Conservation (phyloP, 1,140 invertebrate genomes). For the Apis florea region DNA sequence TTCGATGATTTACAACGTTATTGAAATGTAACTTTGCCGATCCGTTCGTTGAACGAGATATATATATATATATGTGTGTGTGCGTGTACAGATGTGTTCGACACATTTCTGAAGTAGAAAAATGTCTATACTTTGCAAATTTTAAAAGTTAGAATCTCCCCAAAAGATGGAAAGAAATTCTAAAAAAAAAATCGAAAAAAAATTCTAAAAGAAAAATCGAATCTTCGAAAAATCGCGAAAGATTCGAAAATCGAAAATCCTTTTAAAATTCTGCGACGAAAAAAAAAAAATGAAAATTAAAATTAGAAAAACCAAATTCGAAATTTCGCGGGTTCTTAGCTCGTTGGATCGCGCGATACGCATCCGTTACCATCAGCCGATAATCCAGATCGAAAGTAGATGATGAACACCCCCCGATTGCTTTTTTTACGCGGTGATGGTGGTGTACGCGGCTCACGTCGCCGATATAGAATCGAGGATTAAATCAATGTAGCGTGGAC, state of each 20-base stretch:
- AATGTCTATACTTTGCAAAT: too few species aligned
- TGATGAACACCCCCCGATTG: slow-evolving; percentile 55
- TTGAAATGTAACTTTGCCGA: not conserved
- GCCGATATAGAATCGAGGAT: slow-evolving; percentile 60
- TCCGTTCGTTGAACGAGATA: too few species aligned
- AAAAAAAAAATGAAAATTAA: not conserved
- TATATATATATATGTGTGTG: too few species aligned
- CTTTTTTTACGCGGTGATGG: slow-evolving; percentile 47
- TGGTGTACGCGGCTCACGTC: slow-evolving; percentile 20
- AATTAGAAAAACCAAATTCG: not conserved
- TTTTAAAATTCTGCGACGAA: not conserved
- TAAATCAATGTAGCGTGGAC: slow-evolving; percentile 66
- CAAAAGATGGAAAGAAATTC: too few species aligned
- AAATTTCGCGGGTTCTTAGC: slow-evolving; percentile 16
- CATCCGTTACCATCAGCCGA: slow-evolving; percentile 17
- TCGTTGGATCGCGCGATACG: too few species aligned
- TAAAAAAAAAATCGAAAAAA: not conserved
- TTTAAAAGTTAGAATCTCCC: not conserved
- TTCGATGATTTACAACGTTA: not conserved
- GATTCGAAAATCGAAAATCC: not conserved
- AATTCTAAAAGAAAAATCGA: too few species aligned
- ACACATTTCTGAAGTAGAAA: too few species aligned
- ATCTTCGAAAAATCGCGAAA: not conserved
- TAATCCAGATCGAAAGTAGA: slow-evolving; percentile 61
- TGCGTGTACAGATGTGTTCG: too few species aligned